Conservation (phyloP, 2,888 invertebrate genomes). For the Cryptus armator region DNA sequence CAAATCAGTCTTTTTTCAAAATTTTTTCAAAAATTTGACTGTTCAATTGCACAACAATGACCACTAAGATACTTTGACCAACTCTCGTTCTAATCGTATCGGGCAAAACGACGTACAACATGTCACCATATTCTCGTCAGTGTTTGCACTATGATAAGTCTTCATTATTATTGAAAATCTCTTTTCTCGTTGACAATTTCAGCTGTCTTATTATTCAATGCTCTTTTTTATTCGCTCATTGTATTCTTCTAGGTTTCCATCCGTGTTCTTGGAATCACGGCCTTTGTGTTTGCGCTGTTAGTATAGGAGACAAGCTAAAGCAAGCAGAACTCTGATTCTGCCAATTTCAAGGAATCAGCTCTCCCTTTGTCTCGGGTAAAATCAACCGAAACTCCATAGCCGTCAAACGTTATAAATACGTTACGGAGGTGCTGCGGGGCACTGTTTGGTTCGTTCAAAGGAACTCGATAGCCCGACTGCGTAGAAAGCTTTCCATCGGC, state of each 20-base stretch:
- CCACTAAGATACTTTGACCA: no score
- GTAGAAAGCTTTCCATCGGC: neutral
- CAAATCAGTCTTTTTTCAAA: no score
- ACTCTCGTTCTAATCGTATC: no score
- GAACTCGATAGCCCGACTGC: neutral
- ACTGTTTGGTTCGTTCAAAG: neutral
- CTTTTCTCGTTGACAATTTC: neutral
- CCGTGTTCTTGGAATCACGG: neutral
- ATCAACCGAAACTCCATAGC: neutral
- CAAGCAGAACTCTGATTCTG: neutral
- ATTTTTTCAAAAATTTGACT: no score
- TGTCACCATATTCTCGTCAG: no score
- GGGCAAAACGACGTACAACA: no score
- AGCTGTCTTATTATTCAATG: neutral
- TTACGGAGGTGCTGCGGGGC: neutral
- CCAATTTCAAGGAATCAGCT: neutral
- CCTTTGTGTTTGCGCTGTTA: neutral
- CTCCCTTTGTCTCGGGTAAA: neutral
- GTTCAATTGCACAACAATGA: no score
- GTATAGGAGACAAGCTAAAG: neutral
- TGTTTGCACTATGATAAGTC: no score
- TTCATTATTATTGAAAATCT: no score
- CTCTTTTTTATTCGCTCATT: neutral
- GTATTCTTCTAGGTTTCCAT: neutral
- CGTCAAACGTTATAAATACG: conserved; percentile 19